Evolutionary conservation across 2,797 vertebrate species (phyloP).

Genomic region (Myiotriccus ornatus): DNA sequence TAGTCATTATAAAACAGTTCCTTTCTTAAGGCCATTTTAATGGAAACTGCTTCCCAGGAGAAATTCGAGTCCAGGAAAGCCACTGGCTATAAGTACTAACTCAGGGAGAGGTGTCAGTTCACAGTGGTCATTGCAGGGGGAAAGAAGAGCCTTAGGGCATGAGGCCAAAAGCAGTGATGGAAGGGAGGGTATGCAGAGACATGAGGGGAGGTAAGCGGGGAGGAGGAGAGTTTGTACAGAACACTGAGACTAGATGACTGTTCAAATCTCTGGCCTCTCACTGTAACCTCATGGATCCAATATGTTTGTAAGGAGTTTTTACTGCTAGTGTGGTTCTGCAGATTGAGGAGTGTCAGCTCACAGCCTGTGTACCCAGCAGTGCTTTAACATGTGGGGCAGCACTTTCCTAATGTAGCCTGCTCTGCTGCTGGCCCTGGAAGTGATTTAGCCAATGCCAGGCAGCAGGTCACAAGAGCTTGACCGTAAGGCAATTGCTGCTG

Average conservation of each 20-base stretch:
- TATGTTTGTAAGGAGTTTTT: neutral
- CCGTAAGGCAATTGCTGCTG: conserved; percentile 21
- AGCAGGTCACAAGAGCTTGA: neutral
- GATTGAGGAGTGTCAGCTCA: neutral
- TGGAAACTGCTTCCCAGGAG: neutral
- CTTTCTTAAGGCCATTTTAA: neutral
- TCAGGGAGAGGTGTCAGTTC: neutral
- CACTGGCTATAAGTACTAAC: neutral
- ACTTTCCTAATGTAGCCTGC: accelerated
- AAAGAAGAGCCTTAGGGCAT: neutral
- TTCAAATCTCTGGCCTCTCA: neutral
- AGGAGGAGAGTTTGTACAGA: neutral
- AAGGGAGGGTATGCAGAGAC: neutral
- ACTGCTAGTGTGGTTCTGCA: neutral
- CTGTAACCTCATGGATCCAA: neutral
- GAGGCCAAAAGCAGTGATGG: neutral
- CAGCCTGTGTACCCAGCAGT: neutral
- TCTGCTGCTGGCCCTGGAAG: neutral
- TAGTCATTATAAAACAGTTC: conserved; percentile 2
- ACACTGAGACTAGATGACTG: neutral
- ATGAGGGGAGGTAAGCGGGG: neutral
- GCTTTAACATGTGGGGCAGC: neutral
- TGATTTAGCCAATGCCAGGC: neutral
- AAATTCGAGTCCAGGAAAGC: neutral
- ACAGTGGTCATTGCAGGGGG: neutral